These are phyloP conservation scores for Melieria omissa DNA, from an alignment of 2,888 invertebrate species.

Conservation along the genomic window DNA sequence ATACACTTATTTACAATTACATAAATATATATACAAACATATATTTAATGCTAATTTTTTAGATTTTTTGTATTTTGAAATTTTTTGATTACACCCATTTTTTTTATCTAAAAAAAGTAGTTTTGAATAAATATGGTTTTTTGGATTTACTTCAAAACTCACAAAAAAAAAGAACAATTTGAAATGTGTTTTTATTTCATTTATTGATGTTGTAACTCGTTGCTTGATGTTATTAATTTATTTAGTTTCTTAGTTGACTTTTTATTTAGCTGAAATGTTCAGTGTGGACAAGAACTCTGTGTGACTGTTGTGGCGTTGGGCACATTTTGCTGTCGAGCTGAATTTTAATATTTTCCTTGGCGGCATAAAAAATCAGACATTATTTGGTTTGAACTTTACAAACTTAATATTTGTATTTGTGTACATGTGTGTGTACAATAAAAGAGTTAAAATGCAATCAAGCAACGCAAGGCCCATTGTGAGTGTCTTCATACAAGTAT, in stretches of 20 bases:
- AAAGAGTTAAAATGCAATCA: no score
- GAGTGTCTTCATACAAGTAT: no score
- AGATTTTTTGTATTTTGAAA: constrained; percentile 30
- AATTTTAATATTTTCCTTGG: no score
- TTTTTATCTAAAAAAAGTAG: constrained; percentile 43
- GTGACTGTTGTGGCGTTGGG: neutral
- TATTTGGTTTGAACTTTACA: no score
- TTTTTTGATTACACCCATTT: constrained; percentile 28
- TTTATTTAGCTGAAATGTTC: neutral
- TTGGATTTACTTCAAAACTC: constrained; percentile 65
- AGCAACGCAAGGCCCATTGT: no score
- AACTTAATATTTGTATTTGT: no score
- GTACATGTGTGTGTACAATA: no score
- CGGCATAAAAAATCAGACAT: no score
- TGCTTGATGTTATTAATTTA: neutral
- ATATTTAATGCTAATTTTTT: constrained; percentile 29
- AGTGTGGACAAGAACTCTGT: neutral
- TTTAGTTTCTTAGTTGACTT: neutral
- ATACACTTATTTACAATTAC: constrained; percentile 27
- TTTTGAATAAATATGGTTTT: constrained; percentile 66
- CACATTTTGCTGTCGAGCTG: no score
- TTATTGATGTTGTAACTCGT: constrained; percentile 28
- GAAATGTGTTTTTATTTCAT: constrained; percentile 45
- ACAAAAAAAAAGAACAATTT: constrained; percentile 39
- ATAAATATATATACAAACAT: constrained; percentile 28